Evolutionary conservation across 2,888 invertebrate genomes (phyloP).

Genomic region (Drosophila meridiana): DNA sequence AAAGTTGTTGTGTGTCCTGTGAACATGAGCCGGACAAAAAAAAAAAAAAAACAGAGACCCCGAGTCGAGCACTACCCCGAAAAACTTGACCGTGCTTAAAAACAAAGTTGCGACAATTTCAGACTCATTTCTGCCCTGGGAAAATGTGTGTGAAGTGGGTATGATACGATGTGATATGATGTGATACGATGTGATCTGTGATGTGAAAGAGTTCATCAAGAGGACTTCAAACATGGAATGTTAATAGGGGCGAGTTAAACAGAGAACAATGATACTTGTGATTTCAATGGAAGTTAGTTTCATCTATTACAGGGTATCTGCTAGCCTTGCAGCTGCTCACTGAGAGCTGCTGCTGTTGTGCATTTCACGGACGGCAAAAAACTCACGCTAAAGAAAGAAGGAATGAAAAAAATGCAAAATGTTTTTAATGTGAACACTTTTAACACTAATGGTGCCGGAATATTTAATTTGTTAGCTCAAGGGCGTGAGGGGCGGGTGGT

Average conservation of each 20-base stretch:
- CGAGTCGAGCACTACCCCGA: conserved; percentile 14
- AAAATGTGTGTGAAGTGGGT: background rate
- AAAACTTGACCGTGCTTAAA: conserved; percentile 71
- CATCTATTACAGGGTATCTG: conserved; percentile 1
- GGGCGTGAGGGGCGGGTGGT: background rate
- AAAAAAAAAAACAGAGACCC: conserved; percentile 1
- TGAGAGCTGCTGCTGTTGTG: background rate
- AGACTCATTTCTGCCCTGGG: conserved; percentile 7
- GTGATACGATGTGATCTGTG: too few species aligned
- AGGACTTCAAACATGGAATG: background rate
- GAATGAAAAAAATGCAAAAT: conserved; percentile 74
- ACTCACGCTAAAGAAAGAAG: conserved; percentile 27
- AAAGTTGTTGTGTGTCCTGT: conserved; percentile 60
- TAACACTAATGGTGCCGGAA: conserved; percentile 85
- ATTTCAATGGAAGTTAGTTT: background rate
- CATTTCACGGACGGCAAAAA: conserved; percentile 37
- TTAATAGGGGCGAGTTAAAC: background rate
- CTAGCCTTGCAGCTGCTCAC: background rate
- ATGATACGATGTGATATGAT: background rate
- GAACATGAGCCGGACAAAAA: conserved; percentile 36
- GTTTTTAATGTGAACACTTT: conserved; percentile 83
- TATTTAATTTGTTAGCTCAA: conserved; percentile 78
- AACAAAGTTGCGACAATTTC: conserved; percentile 64
- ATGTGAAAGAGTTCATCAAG: too few species aligned
- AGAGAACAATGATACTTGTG: background rate